phyloP scores from a whole-genome alignment of 2,888 invertebrate species.

The Osedax frankpressi region DNA sequence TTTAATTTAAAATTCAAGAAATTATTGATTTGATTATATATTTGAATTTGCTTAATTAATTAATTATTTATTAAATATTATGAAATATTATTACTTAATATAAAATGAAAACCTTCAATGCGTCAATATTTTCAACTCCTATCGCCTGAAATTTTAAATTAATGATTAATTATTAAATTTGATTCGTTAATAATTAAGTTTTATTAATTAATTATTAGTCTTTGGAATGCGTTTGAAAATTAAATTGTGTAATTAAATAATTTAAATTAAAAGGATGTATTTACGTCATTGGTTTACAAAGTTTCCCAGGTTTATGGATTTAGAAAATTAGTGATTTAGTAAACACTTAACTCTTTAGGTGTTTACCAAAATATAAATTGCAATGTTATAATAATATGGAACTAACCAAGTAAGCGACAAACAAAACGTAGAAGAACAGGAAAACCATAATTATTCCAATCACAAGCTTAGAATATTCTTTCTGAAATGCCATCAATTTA shows the following conservation, averaged over 20 bases:
- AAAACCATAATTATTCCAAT: not conserved
- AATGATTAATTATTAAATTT: no score
- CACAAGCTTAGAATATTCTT: not conserved
- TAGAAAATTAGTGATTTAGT: not conserved
- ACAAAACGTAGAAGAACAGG: not conserved
- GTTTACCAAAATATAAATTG: not conserved
- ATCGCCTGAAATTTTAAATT: no score
- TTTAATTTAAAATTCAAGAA: not conserved
- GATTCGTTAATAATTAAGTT: no score
- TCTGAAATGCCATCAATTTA: no score
- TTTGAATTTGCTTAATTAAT: no score
- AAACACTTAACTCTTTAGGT: no score
- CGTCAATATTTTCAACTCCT: not conserved
- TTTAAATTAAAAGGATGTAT: no score
- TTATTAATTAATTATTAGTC: no score
- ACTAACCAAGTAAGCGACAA: not conserved
- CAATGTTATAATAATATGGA: not conserved
- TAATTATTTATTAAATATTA: not conserved
- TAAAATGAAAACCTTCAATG: not conserved
- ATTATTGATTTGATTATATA: no score
- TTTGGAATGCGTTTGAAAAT: no score
- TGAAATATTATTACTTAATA: not conserved
- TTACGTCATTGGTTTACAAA: not conserved
- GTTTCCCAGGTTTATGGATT: not conserved
- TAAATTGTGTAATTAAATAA: no score